Base-by-base conservation (phyloP, 2,888 invertebrate species). In the Ethmia dodecea region DNA sequence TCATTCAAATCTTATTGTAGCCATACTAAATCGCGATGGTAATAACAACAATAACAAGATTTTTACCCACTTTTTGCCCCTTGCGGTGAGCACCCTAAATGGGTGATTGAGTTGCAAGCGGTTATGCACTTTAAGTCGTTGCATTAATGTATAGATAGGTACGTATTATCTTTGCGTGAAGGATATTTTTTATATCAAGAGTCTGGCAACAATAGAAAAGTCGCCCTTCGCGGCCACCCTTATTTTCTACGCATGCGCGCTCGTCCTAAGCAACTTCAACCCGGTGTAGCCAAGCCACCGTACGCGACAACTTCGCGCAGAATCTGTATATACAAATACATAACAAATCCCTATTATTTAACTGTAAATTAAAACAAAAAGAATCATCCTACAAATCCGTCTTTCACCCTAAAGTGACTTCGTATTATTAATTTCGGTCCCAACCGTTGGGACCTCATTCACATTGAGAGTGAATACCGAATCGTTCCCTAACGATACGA, bases 241-340 rank as follows among this genome's bases (percentile, higher is more conserved):
- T 63, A n/a, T n/a, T 74, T 55, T 64, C 43, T 47, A 54, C 84
- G 83, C 84, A 80, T 83, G 84, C 84, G 83, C 55, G 35, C 40
- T 44, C 34, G 32, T 35, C 33, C 46, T 46, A 37, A 39, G 60
- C 43, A 74, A 81, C 79, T 80, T 81, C 81, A 76, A 55, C 53
- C 50, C 55, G 54, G 64, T 62, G 35, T 58, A 49, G 70, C 78
- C 78, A 79, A 72, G 80, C 81, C 62, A 64, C 53, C 67, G 55
- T 52, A 61, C 67, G 65, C 69, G 60, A 59, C 65, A 86, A 86
- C 84, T 83, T 84, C 83, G 71, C 68, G 59, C 58, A 54, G 56
- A 63, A 64, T 59, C 71, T 79, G 77, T 83, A 80, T 77, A 37
- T 41, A 37, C 39, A 40, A 40, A 80, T 81, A 84, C 73, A 81